These are phyloP conservation scores for Tauraco erythrolophus DNA, from an alignment of 2,113 vertebrate species.

Conservation along the genomic window DNA sequence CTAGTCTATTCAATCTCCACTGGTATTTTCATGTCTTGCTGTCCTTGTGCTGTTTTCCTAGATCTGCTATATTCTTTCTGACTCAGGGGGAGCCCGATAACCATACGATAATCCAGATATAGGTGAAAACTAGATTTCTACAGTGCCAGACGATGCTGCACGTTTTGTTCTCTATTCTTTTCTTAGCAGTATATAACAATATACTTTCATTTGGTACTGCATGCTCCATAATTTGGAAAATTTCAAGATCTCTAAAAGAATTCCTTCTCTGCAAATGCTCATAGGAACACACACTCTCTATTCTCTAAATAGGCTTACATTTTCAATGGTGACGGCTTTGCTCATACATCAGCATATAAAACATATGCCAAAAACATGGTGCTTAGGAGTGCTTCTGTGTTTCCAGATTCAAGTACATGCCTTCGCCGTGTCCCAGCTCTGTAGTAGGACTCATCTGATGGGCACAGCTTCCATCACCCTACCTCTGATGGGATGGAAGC, in stretches of 20 bases:
- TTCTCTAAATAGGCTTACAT: not conserved
- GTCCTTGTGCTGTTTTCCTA: not conserved
- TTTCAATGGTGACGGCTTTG: not conserved
- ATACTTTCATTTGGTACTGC: not conserved
- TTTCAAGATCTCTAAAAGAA: not conserved
- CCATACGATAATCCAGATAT: not conserved
- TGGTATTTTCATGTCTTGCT: not conserved
- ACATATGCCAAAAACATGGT: not conserved
- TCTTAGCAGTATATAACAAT: not conserved
- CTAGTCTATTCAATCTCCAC: not conserved
- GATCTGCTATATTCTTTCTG: not conserved
- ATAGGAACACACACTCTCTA: not conserved
- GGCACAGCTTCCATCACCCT: not conserved
- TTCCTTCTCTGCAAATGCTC: not conserved
- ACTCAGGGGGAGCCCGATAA: not conserved
- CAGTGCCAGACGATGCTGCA: not conserved
- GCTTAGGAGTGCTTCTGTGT: not conserved
- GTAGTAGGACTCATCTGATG: not conserved
- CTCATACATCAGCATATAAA: not conserved
- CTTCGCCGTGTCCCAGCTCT: rapidly evolving
- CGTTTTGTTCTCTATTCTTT: not conserved
- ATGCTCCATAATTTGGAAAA: not conserved
- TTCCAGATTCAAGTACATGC: not conserved
- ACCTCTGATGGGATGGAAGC: not conserved
- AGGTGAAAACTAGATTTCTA: not conserved